A percentile compares a stretch with the other conserved stretches of the same genome.
Conservation (phyloP, 2,888 invertebrate species). For the Digitonthophagus gazella region DNA sequence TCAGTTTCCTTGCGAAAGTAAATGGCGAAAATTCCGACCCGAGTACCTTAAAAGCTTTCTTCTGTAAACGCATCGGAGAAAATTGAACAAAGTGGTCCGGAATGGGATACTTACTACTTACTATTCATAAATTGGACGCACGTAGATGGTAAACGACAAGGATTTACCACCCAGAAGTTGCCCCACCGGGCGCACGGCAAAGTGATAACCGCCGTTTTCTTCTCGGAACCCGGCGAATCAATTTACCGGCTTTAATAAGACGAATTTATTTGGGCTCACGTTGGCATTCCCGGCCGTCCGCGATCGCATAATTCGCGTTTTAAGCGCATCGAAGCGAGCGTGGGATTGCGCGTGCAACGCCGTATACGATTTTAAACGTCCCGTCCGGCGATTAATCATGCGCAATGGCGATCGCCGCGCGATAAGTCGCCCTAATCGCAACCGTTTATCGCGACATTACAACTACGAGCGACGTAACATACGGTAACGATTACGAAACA, state of each 20-base stretch:
- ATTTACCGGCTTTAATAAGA: neutral
- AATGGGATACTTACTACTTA: neutral
- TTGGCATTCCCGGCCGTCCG: neutral
- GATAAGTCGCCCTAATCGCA: neutral
- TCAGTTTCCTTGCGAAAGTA: neutral
- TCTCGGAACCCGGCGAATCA: neutral
- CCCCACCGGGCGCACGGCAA: neutral
- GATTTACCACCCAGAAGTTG: neutral
- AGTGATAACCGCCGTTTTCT: neutral
- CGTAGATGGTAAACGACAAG: neutral
- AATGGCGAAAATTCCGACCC: neutral
- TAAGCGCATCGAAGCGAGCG: neutral
- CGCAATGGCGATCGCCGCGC: too few relatives aligned
- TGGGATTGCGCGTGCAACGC: neutral
- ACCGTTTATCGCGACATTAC: neutral
- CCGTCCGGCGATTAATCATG: too few relatives aligned
- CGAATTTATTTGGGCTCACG: neutral
- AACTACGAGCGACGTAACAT: too few relatives aligned
- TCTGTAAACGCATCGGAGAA: neutral
- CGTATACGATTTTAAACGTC: neutral
- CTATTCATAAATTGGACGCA: neutral
- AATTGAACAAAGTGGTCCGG: neutral
- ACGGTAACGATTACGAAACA: neutral
- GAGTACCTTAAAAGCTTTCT: neutral
- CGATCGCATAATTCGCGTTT: neutral